Conservation (phyloP, 92 coral and sea anemone genomes). For the Muricea muricata region DNA sequence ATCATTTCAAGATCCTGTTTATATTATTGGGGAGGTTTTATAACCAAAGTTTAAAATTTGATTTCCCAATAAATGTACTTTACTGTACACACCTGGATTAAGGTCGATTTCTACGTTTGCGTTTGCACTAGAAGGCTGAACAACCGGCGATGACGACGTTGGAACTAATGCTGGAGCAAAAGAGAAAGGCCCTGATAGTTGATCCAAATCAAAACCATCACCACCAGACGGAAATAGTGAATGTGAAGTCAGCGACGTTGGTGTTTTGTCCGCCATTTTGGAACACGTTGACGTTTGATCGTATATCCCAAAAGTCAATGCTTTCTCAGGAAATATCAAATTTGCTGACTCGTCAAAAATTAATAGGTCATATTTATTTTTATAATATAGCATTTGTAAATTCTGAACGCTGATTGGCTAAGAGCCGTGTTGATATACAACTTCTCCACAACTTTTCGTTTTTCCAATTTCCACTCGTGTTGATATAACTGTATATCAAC, state of each 20-base stretch:
- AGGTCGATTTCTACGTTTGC: constrained; percentile 4
- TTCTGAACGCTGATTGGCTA: too few species aligned
- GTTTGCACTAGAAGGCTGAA: constrained; percentile 14
- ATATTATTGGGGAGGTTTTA: too few species aligned
- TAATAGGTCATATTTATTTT: background rate
- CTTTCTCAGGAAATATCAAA: background rate
- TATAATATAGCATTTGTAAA: too few species aligned
- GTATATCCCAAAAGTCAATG: constrained; percentile 7
- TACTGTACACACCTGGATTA: constrained; percentile 40
- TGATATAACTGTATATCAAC: too few species aligned
- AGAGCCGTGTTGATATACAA: too few species aligned
- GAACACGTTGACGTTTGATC: constrained; percentile 64
- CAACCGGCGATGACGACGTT: constrained; percentile 5
- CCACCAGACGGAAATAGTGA: constrained; percentile 22
- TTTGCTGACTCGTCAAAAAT: constrained; percentile 14
- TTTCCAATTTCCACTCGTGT: too few species aligned
- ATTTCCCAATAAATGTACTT: too few species aligned
- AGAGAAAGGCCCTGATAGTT: constrained; percentile 8
- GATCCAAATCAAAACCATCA: constrained; percentile 20
- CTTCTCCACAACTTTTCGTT: too few species aligned
- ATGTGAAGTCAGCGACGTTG: constrained; percentile 44
- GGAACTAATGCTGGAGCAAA: constrained; percentile 46
- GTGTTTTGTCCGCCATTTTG: constrained; percentile 98
- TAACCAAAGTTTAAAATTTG: too few species aligned
- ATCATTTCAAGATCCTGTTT: background rate